Conservation (phyloP, 2,888 invertebrate species). For the Brachycybe producta region DNA sequence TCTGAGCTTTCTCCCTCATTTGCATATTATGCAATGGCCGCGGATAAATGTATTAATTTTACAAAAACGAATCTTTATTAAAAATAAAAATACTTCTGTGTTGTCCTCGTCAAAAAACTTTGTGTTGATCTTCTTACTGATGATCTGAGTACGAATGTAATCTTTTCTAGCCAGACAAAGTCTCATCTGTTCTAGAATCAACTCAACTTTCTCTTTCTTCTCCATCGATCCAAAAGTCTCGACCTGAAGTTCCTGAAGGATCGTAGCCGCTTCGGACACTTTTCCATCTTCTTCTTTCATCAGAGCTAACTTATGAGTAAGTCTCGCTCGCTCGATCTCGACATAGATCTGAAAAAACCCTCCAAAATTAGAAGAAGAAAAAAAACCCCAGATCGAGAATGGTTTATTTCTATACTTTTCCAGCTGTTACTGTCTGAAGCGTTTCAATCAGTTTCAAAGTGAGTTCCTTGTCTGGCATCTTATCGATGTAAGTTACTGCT, state of each 20-base stretch:
- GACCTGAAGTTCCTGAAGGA: slow-evolving; percentile 88
- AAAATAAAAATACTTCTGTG: slow-evolving; percentile 44
- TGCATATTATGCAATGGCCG: too few relatives aligned
- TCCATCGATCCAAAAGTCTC: slow-evolving; percentile 99
- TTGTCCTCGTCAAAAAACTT: slow-evolving; percentile 86
- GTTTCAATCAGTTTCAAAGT: slow-evolving; percentile 93
- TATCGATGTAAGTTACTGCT: slow-evolving; percentile 81
- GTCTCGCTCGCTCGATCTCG: slow-evolving; percentile 93
- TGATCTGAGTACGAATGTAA: slow-evolving; percentile 93
- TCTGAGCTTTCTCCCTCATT: too few relatives aligned
- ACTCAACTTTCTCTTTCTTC: slow-evolving; percentile 85
- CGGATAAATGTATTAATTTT: too few relatives aligned
- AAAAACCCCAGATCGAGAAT: not conserved
- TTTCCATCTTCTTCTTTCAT: slow-evolving; percentile 43
- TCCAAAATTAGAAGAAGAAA: slow-evolving; percentile 2
- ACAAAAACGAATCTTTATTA: slow-evolving; percentile 7
- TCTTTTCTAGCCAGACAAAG: slow-evolving; percentile 90
- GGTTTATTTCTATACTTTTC: slow-evolving; percentile 56
- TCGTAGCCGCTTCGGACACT: slow-evolving; percentile 75
- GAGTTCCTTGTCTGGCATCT: slow-evolving; percentile 77
- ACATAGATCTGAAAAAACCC: slow-evolving; percentile 67
- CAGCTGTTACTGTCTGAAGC: slow-evolving; percentile 84
- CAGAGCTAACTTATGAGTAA: slow-evolving; percentile 58
- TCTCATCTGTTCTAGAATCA: slow-evolving; percentile 97
- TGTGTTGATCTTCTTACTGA: slow-evolving; percentile 94